Conservation (phyloP, 1,140 invertebrate species). For the Trichonephila inaurata region DNA sequence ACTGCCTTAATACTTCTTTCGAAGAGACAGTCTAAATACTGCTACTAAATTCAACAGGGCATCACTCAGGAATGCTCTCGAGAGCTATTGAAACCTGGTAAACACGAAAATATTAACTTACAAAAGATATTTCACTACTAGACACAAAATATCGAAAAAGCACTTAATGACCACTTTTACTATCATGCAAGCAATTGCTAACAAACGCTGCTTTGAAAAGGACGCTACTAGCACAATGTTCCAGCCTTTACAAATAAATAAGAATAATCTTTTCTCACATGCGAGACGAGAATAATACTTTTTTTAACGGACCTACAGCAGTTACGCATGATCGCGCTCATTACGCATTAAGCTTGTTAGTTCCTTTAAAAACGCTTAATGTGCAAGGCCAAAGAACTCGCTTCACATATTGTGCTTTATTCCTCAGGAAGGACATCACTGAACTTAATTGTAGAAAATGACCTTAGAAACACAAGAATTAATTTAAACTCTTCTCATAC, state of each 20-base stretch:
- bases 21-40: neutral
- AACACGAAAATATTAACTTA: neutral
- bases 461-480: conserved; percentile 54
- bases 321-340: conserved; percentile 53
- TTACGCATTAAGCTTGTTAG: conserved; percentile 50
- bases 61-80: no score
- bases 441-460: conserved; percentile 48
- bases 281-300: conserved; percentile 5
- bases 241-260: neutral
- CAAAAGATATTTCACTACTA: neutral
- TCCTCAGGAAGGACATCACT: conserved; percentile 39
- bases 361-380: conserved; percentile 38
- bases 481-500: conserved; percentile 39
- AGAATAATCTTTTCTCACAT: neutral
- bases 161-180: neutral
- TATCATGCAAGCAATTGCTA: neutral
- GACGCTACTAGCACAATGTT: neutral
- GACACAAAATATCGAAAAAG: neutral
- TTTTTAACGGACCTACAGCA: neutral
- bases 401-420: conserved; percentile 11
- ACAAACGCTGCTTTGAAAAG: conserved; percentile 21
- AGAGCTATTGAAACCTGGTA: neutral
- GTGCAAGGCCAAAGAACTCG: conserved; percentile 61
- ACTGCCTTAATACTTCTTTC: neutral
- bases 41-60: no score